These are phyloP conservation scores for Melipona quadrifasciata DNA, from an alignment of 1,140 invertebrate species.

Conservation along the genomic window DNA sequence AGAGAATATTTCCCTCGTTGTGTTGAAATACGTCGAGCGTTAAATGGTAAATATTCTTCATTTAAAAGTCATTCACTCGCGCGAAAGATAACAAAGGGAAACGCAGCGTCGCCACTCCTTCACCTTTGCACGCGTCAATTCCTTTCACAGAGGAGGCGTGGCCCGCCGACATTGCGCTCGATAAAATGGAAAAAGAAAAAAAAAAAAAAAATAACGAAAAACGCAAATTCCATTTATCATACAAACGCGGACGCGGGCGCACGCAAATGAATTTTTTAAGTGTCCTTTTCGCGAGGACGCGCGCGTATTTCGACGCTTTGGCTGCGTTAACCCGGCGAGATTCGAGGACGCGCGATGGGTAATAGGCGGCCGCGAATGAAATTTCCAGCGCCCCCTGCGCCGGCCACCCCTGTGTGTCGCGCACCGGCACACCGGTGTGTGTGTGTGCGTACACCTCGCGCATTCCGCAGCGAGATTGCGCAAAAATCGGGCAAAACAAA, in stretches of 20 bases:
- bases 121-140: neutral
- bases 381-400: slow-evolving; percentile 41
- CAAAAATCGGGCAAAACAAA: slow-evolving; percentile 77
- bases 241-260: slow-evolving; percentile 2
- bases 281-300: slow-evolving; percentile 34
- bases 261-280: slow-evolving; percentile 61
- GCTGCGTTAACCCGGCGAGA: slow-evolving; percentile 37
- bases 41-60: no score
- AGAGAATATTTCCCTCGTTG: no score
- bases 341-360: slow-evolving; percentile 48
- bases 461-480: slow-evolving; percentile 76
- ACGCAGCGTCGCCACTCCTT: neutral
- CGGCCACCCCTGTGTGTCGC: neutral
- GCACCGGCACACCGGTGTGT: neutral
- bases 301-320: slow-evolving; percentile 31
- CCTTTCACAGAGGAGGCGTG: neutral
- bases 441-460: slow-evolving; percentile 55
- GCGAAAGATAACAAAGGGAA: slow-evolving; percentile 3
- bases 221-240: slow-evolving; percentile 22
- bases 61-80: neutral
- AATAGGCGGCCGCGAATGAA: slow-evolving; percentile 56
- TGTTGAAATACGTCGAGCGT: no score
- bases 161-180: neutral
- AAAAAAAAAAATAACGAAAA: neutral
- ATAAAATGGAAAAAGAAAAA: neutral